Evolutionary conservation across 1,140 invertebrate genomes (phyloP), one percentile per base, ranked within the genome.

Genomic region (Lycorma delicatula): DNA sequence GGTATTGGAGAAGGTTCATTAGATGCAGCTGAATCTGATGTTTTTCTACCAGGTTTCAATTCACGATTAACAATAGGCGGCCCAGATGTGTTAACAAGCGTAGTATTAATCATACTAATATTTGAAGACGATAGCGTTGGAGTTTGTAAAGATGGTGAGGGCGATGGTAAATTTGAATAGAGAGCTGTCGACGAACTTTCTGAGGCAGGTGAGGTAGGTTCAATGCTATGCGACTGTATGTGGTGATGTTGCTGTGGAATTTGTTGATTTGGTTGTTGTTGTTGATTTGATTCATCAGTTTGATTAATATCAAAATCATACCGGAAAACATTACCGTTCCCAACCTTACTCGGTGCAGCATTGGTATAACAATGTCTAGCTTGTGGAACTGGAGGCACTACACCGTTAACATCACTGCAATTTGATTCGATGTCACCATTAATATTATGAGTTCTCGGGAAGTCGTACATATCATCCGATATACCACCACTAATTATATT

Each of bases 61-160:
- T 82, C 83, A 12, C 89, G 75, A 67, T 92, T 85, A 26, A 91
- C 84, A 7, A 77, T 75, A 3, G 87, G 87, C 7, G 88, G 86
- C 38, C 77, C 66, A 20, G 73, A 71, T 64, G 77, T 71, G 48
- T n/a, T n/a, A n/a, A n/a, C n/a, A n/a, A n/a, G n/a, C n/a, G n/a
- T n/a, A n/a, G n/a, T n/a, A n/a, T n/a, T n/a, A 74, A 68, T 66
- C 9, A 44, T 4, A 16, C 41, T 22, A 11, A 16, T 22, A 11
- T 34, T 34, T 22, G n/a, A 22, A 49, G 13, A n/a, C 77, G 31
- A 56, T 54, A 7, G 56, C 38, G 56, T 58, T 63, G 41, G 47
- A 34, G 31, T 59, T 56, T 20, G 50, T 59, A 53, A 58, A 49
- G 34, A 72, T 2, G 73, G 67, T 20, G 77, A 66, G 2, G 81